Base-by-base conservation (phyloP, 2,888 invertebrate genomes). In the Drepana falcataria region DNA sequence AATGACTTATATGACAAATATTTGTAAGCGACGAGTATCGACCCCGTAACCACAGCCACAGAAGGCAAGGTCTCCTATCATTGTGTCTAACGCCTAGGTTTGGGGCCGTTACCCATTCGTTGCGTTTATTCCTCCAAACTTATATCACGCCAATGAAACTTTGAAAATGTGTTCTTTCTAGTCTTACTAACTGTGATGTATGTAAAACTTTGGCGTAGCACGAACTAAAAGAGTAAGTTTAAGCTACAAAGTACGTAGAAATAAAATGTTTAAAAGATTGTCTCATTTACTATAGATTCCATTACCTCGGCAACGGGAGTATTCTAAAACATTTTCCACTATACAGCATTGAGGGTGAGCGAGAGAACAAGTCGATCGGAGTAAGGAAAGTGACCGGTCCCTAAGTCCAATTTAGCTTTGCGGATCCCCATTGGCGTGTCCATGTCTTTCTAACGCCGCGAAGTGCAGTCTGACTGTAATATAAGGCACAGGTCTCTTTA, bases 321-420 rank as follows among this genome's bases (percentile, higher is more conserved):
- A 51, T 51, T 51, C 51, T 51, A 51, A 60, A 59, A 54, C 55
- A 59, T 55, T 56, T 47, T 55, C 56, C 58, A 49, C 47, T 52
- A 4, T 52, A 52, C 35, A 37, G 53, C 60, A 59, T 55, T 64
- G 55, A 64, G 54, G 59, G 62, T 60, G 63, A 63, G 62, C 67
- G 67, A 68, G 73, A 51, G 51, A 73, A 69, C 70, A 72, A 74
- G 68, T 70, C 63, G 69, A 64, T 72, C 55, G 73, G 71, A 69
- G 66, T 65, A 66, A 61, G 65, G 66, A 64, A 64, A 75, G 72
- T 75, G 74, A 75, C 66, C 69, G 63, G 64, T 71, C 68, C 73
- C 73, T 64, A 65, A 70, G 74, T 78, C 75, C 79, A 80, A 83
- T 81, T 82, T 80, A 73, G 75, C 67, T 68, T 64, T 75, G 71